phyloP scores from a whole-genome alignment of 2,113 vertebrate species.

The Calonectris borealis region DNA sequence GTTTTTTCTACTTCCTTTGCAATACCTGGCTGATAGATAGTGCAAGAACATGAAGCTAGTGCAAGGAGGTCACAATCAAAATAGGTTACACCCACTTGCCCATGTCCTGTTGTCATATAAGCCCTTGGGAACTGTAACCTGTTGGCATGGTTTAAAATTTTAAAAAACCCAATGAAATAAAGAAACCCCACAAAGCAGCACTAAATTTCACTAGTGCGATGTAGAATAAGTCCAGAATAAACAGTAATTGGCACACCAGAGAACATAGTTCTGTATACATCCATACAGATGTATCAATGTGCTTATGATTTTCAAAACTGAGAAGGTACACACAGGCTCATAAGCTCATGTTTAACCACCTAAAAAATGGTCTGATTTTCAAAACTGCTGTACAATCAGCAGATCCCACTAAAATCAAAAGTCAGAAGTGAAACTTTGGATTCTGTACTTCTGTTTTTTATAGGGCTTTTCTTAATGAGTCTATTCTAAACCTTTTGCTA shows the following conservation, averaged over 20 bases:
- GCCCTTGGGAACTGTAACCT: background rate
- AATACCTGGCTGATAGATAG: background rate
- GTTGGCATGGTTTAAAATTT: background rate
- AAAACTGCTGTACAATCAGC: background rate
- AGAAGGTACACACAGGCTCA: rapidly evolving
- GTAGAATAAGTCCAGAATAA: background rate
- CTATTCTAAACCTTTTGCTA: background rate
- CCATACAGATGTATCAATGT: background rate
- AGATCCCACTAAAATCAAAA: background rate
- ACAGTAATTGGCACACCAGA: background rate
- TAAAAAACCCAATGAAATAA: background rate
- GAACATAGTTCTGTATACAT: background rate
- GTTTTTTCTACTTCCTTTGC: background rate
- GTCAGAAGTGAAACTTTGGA: background rate
- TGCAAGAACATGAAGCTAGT: background rate
- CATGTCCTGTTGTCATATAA: too few relatives aligned
- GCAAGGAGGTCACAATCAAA: background rate
- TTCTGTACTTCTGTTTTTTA: background rate
- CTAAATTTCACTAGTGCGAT: background rate
- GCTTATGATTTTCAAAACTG: background rate
- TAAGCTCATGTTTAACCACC: background rate
- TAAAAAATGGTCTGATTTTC: background rate
- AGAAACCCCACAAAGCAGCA: background rate
- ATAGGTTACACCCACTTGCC: too few relatives aligned
- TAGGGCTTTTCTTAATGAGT: background rate